Percentiles rank a stretch among this genome's conserved stretches.
phyloP scores from a whole-genome alignment of 2,888 invertebrate species.

The Liopterus haemorrhoidalis region DNA sequence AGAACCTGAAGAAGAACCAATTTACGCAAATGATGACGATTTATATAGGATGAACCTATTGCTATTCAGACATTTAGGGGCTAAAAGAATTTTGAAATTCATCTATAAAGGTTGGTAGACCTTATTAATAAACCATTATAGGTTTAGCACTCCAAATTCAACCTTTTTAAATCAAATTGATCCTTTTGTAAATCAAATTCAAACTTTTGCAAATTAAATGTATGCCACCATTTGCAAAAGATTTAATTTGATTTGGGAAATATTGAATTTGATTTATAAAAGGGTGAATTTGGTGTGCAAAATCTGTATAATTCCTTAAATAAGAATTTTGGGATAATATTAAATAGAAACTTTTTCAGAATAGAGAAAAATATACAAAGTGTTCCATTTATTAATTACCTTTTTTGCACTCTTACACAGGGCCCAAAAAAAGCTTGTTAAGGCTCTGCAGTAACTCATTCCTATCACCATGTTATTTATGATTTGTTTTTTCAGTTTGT shows the following conservation, averaged over 20 bases:
- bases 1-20: slow-evolving; percentile 43
- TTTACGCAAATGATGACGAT: slow-evolving; percentile 45
- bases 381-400: slow-evolving; percentile 30
- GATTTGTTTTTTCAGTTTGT: slow-evolving; percentile 45
- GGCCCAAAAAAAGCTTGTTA: slow-evolving; percentile 38
- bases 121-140: no score
- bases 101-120: no score
- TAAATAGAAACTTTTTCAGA: slow-evolving; percentile 42
- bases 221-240: no score
- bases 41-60: slow-evolving; percentile 42
- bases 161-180: no score
- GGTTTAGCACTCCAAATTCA: slow-evolving; percentile 2
- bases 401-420: slow-evolving; percentile 38
- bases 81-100: slow-evolving; percentile 11
- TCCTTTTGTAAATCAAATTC: no score
- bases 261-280: background rate
- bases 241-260: no score
- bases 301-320: no score
- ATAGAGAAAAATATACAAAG: slow-evolving; percentile 27
- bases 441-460: no score
- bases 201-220: no score
- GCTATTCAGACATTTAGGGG: slow-evolving; percentile 38
- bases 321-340: slow-evolving; percentile 40
- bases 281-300: no score
- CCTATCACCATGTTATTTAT: no score